These are phyloP conservation scores for Macropus fuliginosus DNA, from an alignment of 2,797 vertebrate genomes.

Conservation along the genomic window DNA sequence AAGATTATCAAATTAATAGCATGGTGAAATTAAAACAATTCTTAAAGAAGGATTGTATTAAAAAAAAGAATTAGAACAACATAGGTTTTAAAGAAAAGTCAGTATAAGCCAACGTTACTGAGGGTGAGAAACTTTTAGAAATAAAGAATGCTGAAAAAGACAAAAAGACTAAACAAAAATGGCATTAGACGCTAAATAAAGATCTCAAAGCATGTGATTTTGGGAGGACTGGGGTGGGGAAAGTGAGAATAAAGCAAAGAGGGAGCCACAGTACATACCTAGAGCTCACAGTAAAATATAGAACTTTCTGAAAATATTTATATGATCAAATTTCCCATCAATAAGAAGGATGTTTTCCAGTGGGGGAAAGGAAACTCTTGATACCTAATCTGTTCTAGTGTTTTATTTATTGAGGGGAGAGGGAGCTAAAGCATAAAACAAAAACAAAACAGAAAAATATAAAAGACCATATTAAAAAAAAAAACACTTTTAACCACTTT, in stretches of 20 bases:
- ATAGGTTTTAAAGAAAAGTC: neutral
- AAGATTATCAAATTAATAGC: constrained; percentile 20
- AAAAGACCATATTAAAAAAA: neutral
- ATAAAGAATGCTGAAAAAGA: neutral
- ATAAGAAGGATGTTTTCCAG: neutral
- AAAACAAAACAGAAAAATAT: neutral
- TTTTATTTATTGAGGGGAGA: neutral
- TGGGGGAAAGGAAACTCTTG: neutral
- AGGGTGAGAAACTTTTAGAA: constrained; percentile 37
- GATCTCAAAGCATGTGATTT: neutral
- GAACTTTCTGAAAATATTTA: neutral
- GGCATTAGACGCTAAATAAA: neutral
- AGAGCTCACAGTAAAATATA: neutral
- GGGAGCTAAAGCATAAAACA: neutral
- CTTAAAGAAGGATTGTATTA: neutral
- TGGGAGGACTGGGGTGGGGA: too few relatives aligned
- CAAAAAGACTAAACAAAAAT: neutral
- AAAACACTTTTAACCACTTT: neutral
- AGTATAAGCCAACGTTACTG: neutral
- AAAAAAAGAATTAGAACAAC: constrained; percentile 13
- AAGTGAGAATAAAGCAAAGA: neutral
- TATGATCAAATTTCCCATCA: neutral
- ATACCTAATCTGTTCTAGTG: neutral
- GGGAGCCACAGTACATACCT: neutral
- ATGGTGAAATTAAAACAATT: neutral